Conservation (phyloP, 2,113 vertebrate species). For the Opisthocomus hoazin region DNA sequence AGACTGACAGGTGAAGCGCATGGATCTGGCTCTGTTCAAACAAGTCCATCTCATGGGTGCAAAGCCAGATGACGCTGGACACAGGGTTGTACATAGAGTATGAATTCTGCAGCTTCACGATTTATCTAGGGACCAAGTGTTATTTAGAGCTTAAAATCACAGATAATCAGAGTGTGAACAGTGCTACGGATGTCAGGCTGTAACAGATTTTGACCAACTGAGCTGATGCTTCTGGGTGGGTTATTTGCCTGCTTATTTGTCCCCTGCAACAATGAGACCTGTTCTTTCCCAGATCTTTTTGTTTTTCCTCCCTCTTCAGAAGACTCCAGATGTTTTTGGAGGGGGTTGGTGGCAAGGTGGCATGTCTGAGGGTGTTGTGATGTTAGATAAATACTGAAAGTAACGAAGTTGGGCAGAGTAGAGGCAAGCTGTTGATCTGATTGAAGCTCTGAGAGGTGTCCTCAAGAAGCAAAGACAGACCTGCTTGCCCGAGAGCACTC, state of each 20-base stretch:
- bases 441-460: not conserved
- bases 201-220: not conserved
- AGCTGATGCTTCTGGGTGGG: not conserved
- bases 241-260: not conserved
- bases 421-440: not conserved
- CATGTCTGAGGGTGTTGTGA: not conserved
- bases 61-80: not conserved
- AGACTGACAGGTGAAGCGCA: not conserved
- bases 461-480: not conserved
- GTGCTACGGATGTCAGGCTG: too few relatives aligned
- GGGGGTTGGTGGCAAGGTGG: not conserved
- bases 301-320: not conserved
- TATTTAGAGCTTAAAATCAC: not conserved
- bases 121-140: not conserved
- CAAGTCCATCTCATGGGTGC: not conserved
- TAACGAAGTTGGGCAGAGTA: not conserved
- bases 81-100: rapidly evolving
- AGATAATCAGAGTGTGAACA: not conserved
- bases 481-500: not conserved
- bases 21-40: not conserved
- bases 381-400: not conserved
- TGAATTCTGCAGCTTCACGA: not conserved
- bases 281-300: not conserved
- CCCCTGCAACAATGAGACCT: not conserved
- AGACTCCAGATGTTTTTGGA: not conserved